These are phyloP conservation scores for Solea senegalensis DNA, from an alignment of 2,113 vertebrate species.

Conservation along the genomic window DNA sequence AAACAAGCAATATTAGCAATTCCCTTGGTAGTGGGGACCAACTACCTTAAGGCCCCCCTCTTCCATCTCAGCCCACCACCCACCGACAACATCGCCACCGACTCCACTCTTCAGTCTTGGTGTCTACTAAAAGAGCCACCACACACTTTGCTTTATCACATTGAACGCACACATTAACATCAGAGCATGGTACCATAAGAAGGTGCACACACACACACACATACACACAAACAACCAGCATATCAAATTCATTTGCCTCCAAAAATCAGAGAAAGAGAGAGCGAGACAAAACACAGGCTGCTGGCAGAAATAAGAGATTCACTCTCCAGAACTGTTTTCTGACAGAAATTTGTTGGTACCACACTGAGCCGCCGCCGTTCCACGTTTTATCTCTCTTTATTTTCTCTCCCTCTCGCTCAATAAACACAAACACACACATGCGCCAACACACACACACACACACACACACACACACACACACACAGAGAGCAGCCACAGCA, in stretches of 20 bases:
- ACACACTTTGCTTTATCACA: slow-evolving; percentile 18
- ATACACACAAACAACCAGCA: slow-evolving; percentile 14
- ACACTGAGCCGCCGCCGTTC: slow-evolving; percentile 50
- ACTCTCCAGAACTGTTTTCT: slow-evolving; percentile 45
- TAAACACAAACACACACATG: slow-evolving; percentile 31
- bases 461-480: slow-evolving; percentile 26
- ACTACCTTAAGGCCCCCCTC: slow-evolving; percentile 56
- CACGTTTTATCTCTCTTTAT: slow-evolving; percentile 52
- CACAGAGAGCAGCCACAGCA: slow-evolving; percentile 31
- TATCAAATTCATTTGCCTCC: slow-evolving; percentile 45
- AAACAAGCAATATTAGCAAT: slow-evolving; percentile 99
- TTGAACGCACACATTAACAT: slow-evolving; percentile 52
- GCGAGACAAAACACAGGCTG: background rate
- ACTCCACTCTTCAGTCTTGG: slow-evolving; percentile 21
- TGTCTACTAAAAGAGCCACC: slow-evolving; percentile 39
- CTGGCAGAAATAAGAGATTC: slow-evolving; percentile 62
- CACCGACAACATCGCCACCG: background rate
- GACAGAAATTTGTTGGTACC: slow-evolving; percentile 61
- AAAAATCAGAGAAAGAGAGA: slow-evolving; percentile 1
- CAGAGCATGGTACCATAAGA: slow-evolving; percentile 1
- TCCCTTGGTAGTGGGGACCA: slow-evolving; percentile 88
- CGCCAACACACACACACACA: slow-evolving; percentile 10
- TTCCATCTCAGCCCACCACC: background rate
- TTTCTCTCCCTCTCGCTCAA: slow-evolving; percentile 33
- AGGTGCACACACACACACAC: background rate